Evolutionary conservation across 2,888 invertebrate species (phyloP).

Genomic region (Thalpophila matura): DNA sequence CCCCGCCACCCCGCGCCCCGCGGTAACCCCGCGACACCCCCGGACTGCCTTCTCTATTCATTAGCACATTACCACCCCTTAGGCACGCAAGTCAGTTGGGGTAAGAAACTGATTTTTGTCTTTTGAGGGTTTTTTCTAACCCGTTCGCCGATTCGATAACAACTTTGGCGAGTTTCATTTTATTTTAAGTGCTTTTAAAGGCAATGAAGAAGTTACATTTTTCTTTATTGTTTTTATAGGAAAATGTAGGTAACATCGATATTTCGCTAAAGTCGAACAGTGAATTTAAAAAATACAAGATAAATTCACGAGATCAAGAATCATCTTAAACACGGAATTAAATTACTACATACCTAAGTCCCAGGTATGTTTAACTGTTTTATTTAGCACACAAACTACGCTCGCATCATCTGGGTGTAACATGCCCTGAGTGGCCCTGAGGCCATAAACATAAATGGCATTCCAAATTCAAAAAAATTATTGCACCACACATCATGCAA

Average conservation of each 20-base stretch:
- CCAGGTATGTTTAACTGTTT: too few relatives aligned
- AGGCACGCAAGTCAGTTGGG: conserved; percentile 78
- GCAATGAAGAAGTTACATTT: not conserved
- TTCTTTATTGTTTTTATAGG: not conserved
- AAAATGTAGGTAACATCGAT: too few relatives aligned
- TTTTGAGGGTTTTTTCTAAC: conserved; percentile 68
- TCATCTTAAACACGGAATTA: too few relatives aligned
- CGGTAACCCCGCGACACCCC: conserved; percentile 67
- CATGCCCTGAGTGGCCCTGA: too few relatives aligned
- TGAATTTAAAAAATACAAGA: too few relatives aligned
- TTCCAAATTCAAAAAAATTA: not conserved
- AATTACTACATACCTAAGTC: too few relatives aligned
- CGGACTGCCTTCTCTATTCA: conserved; percentile 86
- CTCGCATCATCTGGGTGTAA: too few relatives aligned
- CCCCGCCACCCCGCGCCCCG: conserved; percentile 59
- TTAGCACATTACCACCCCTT: conserved; percentile 89
- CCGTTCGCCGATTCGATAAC: conserved; percentile 57
- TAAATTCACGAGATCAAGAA: not conserved
- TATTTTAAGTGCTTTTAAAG: conserved; percentile 26
- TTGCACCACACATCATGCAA: not conserved
- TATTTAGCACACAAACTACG: too few relatives aligned
- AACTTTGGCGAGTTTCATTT: conserved; percentile 25
- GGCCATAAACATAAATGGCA: too few relatives aligned
- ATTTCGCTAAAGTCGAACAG: too few relatives aligned
- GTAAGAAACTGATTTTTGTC: conserved; percentile 86